These are phyloP conservation scores for Hypsopygia costalis DNA, from an alignment of 2,888 invertebrate genomes.

Conservation along the genomic window DNA sequence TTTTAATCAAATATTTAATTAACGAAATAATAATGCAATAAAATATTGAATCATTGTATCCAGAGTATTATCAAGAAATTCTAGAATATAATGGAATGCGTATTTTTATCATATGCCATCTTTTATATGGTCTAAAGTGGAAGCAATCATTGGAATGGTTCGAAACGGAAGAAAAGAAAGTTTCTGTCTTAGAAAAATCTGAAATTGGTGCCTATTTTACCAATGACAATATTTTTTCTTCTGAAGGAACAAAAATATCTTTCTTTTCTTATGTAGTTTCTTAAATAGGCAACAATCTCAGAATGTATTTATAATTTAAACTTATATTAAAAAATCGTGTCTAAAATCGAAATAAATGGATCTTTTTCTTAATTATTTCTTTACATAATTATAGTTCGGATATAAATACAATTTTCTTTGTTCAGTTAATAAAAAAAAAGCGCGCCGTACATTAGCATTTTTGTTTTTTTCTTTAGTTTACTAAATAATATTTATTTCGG, in stretches of 20 bases:
- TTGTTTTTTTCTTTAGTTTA: not conserved
- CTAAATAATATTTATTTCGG: slow-evolving; percentile 22
- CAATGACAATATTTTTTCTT: slow-evolving; percentile 12
- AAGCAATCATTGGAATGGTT: slow-evolving; percentile 70
- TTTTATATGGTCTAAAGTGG: slow-evolving; percentile 31
- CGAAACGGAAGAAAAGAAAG: slow-evolving; percentile 44
- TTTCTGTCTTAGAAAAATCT: slow-evolving; percentile 36
- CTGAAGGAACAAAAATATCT: slow-evolving; percentile 3
- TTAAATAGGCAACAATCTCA: slow-evolving; percentile 35
- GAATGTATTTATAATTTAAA: slow-evolving; percentile 25
- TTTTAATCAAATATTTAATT: too few relatives aligned
- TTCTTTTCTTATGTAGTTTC: too few relatives aligned
- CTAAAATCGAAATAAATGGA: slow-evolving; percentile 15
- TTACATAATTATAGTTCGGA: too few relatives aligned
- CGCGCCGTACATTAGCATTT: not conserved
- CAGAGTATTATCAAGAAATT: too few relatives aligned
- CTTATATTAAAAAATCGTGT: slow-evolving; percentile 23
- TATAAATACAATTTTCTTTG: not conserved
- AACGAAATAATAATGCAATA: too few relatives aligned
- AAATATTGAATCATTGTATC: slow-evolving; percentile 3
- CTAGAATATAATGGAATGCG: not conserved
- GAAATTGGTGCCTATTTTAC: slow-evolving; percentile 49
- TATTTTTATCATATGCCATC: not conserved
- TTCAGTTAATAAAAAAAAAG: not conserved
- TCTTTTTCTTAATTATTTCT: too few relatives aligned